Evolutionary conservation across 2,113 vertebrate species (phyloP).

Genomic region (Struthio camelus): DNA sequence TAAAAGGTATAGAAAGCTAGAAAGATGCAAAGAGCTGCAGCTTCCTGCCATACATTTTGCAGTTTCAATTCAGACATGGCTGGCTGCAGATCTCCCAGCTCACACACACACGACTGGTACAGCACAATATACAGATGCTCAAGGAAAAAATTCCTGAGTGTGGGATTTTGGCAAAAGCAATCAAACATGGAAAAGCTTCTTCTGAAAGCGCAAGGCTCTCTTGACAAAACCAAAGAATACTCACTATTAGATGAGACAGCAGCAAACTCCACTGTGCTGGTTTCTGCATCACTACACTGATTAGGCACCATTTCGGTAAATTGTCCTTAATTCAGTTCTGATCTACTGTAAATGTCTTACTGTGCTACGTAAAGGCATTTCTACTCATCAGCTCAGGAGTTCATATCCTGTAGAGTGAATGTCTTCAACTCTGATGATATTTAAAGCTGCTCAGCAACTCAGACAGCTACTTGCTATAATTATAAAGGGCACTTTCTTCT

Average conservation of each 20-base stretch:
- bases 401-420: not conserved
- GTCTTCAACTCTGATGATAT: not conserved
- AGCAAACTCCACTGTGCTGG: not conserved
- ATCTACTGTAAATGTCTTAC: not conserved
- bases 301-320: not conserved
- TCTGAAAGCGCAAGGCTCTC: not conserved
- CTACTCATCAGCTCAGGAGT: not conserved
- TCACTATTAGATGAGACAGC: not conserved
- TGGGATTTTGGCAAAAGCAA: not conserved
- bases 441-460: not conserved
- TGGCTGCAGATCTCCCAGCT: conserved; percentile 14
- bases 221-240: not conserved
- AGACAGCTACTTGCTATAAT: not conserved
- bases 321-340: not conserved
- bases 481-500: not conserved
- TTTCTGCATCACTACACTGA: not conserved
- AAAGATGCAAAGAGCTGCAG: not conserved
- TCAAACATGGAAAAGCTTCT: not conserved
- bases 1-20: not conserved
- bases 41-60: conserved; percentile 23
- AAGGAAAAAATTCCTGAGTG: not conserved
- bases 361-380: not conserved
- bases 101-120: not conserved
- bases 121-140: not conserved
- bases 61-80: not conserved